Percentiles rank a stretch among this genome's conserved stretches.
These are phyloP conservation scores for Porites lobata DNA, from an alignment of 92 coral and sea anemone species.

Conservation along the genomic window DNA sequence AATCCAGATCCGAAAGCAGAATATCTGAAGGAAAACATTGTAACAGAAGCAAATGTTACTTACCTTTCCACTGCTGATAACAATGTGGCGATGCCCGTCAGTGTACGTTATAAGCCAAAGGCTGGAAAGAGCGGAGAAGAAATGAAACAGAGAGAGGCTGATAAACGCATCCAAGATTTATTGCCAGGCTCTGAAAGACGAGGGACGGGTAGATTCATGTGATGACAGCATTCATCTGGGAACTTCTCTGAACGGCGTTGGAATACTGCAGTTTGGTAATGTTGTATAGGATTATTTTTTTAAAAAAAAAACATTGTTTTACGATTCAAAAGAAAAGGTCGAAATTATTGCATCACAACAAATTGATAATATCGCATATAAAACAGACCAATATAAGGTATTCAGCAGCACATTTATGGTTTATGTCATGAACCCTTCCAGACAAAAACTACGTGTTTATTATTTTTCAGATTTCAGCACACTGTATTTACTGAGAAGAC, in stretches of 20 bases:
- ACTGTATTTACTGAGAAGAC: no score
- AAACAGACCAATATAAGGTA: no score
- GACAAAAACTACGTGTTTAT: no score
- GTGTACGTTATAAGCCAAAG: constrained; percentile 60
- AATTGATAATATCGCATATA: no score
- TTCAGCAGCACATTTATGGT: no score
- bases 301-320: no score
- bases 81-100: constrained; percentile 66
- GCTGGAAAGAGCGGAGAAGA: constrained; percentile 66
- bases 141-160: constrained; percentile 49
- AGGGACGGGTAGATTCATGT: constrained; percentile 33
- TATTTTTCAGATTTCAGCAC: no score
- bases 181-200: constrained; percentile 22
- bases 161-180: constrained; percentile 4
- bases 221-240: background rate
- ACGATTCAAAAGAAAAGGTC: no score
- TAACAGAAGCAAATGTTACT: constrained; percentile 58
- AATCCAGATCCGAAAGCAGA: constrained; percentile 59
- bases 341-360: no score
- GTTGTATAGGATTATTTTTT: no score
- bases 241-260: background rate
- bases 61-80: constrained; percentile 58
- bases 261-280: no score
- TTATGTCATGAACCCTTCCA: no score
- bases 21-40: constrained; percentile 49